Base-by-base conservation (phyloP, 1,140 invertebrate genomes). In the Drosophila ercepeae region DNA sequence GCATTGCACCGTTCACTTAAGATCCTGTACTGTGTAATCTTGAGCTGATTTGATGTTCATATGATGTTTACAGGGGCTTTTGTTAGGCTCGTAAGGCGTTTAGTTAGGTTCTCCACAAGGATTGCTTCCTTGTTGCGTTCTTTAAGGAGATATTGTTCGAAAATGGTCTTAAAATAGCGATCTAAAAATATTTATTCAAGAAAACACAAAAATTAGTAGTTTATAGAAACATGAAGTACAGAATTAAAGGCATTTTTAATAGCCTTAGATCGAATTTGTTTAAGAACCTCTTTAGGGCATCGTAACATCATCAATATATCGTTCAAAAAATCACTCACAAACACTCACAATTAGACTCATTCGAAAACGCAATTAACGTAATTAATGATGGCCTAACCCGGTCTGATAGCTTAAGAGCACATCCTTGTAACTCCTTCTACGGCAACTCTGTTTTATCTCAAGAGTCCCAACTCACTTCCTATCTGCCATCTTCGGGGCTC, bases 41-140 rank as follows among this genome's bases (percentile, higher is more conserved):
- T 53, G 52, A 52, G 50, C 69, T 72, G 58, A 73, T 74, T 63
- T 52, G 36, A 64, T 63, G 69, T 64, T 72, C 54, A 74, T 51
- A 54, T 55, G 50, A 46, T 53, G 59, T 54, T 55, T 55, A 64
- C 57, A 55, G 44, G 49, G 57, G 42, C 49, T 54, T 73, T 73
- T 70, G 65, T 70, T 68, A 44, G 9, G 14, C 32, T 59, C 36
- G 29, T 64, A 51, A 63, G 58, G 34, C 27, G 48, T 64, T 67
- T 53, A 67, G 41, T 9, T 68, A 27, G 39, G 61, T 18, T 67
- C 36, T 67, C 39, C 39, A 45, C 48, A 25, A 16, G 61, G 5
- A 45, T 52, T 53, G 39, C 53, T 53, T 53, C 21, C 27, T 44
- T 52, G 14, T 11, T 52, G 25, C 14, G 9, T 23, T 44, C 19